Base-by-base conservation (phyloP, 2,797 vertebrate species). In the Pelochelys cantorii region DNA sequence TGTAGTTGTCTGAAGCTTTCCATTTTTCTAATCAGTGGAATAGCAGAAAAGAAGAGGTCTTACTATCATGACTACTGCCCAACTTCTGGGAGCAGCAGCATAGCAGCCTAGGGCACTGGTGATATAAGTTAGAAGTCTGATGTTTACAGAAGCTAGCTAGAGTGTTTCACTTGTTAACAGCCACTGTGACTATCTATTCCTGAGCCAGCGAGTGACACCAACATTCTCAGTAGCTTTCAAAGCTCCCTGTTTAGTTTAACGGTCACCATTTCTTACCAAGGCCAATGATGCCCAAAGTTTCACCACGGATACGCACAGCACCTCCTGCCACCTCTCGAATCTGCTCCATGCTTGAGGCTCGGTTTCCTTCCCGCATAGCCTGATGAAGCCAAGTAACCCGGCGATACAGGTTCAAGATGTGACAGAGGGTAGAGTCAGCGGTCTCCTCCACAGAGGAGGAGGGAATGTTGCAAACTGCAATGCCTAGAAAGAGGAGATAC, bases 331-430 rank as follows among this genome's bases (percentile, higher is more conserved):
- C 98, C 93, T 99, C 99, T 94, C 99, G 98, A 92, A 99, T 99
- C 96, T 99, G 98, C 95, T 99, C 99, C 86, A 99, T 98, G 2
- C 98, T 99, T 0, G 98, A 98, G 81, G 98, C 98, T 60, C 99
- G 98, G 62, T 98, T 99, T 92, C 99, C 99, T 97, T 99, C 98
- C 83, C 99, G 96, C 94, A 99, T 98, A 54, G 98, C 98, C 97
- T 99, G 99, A 96, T 99, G 99, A 62, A 99, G 98, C 99, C 99
- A 99, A 86, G 98, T 99, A 93, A 99, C 98, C 84, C 99, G 98
- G 86, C 99, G 98, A 97, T 99, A 99, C 84, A 99, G 98, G 97
- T 99, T 99, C 90, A 99, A 97, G 95, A 99, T 99, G 95, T 99
- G 98, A 97, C 98, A 99, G 96, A 99, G 98, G 42, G 99, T 98